Evolutionary conservation across 2,113 vertebrate species (phyloP), one percentile per base, ranked within the genome.

Genomic region (Cettia cetti): DNA sequence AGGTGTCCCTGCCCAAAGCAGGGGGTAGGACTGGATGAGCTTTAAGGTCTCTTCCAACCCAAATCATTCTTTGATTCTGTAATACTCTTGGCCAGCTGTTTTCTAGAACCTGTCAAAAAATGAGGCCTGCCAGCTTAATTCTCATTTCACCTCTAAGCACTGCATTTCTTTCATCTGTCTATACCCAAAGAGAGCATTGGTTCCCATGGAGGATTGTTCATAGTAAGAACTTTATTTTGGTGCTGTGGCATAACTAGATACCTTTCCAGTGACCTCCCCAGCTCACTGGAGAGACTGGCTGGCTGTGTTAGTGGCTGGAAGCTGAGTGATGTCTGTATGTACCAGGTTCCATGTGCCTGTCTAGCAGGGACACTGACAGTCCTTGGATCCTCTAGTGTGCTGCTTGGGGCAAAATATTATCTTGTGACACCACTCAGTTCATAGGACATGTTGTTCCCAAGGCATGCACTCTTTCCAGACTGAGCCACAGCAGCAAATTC

Each of bases 171-270:
- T 70, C 42, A 8, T 86, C 61, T 47, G 7, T 61, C 56, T 74
- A 0, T 60, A 37, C 15, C 17, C 15, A 20, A 0, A 2, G 6
- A n/a, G 27, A 78, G 12, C 26, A 35, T 1, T 54, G 53, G 13
- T 15, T 74, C 4, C 54, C 49, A 16, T 21, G 42, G 31, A 65
- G 45, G 54, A 26, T 81, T 2, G 0, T 49, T 91, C 35, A 42
- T 20, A 59, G 35, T 13, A 59, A 72, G 56, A 75, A 23, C 31
- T 84, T 89, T 42, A 26, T 40, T 77, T 78, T 63, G 31, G 31
- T 89, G 87, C 54, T 74, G 40, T 53, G 45, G 33, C 82, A 83
- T 39, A 95, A 30, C 27, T 68, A 23, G 19, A 9, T 15, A 27
- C 15, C 27, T 56, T 80, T 35, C 47, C 60, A 65, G 45, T 45